These are phyloP conservation scores for Phainopepla nitens DNA, from an alignment of 2,113 vertebrate species.

Conservation along the genomic window DNA sequence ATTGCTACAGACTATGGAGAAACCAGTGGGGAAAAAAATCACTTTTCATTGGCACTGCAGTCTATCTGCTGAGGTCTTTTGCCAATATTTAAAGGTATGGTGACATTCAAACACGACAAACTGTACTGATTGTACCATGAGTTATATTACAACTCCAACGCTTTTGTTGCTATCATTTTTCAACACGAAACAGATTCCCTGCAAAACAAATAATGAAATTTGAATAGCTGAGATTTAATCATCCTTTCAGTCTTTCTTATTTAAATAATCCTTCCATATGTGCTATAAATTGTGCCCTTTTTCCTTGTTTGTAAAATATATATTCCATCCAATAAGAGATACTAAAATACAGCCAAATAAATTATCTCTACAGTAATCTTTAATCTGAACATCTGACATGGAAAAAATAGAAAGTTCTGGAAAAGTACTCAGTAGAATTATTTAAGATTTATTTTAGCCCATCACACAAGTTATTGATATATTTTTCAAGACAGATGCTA, in stretches of 20 bases:
- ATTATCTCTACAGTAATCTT: neutral
- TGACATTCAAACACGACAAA: neutral
- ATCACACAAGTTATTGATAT: neutral
- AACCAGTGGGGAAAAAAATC: neutral
- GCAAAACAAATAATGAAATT: slow-evolving; percentile 23
- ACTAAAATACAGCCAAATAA: neutral
- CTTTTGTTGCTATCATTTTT: slow-evolving; percentile 8
- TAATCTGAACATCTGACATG: neutral
- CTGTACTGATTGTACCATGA: neutral
- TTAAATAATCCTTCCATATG: neutral
- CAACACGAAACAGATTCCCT: neutral
- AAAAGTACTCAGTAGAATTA: neutral
- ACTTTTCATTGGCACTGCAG: neutral
- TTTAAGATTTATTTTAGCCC: neutral
- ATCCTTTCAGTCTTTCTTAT: slow-evolving; percentile 8
- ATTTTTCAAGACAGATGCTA: neutral
- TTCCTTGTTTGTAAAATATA: neutral
- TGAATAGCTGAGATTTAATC: slow-evolving; percentile 25
- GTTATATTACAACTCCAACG: neutral
- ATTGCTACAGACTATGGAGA: neutral
- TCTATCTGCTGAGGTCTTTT: neutral
- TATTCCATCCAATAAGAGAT: neutral
- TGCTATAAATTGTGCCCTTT: neutral
- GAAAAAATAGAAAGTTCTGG: neutral
- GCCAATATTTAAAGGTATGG: slow-evolving; percentile 12